These are phyloP conservation scores for Eilema depressum DNA, from an alignment of 2,888 invertebrate genomes.

Conservation along the genomic window DNA sequence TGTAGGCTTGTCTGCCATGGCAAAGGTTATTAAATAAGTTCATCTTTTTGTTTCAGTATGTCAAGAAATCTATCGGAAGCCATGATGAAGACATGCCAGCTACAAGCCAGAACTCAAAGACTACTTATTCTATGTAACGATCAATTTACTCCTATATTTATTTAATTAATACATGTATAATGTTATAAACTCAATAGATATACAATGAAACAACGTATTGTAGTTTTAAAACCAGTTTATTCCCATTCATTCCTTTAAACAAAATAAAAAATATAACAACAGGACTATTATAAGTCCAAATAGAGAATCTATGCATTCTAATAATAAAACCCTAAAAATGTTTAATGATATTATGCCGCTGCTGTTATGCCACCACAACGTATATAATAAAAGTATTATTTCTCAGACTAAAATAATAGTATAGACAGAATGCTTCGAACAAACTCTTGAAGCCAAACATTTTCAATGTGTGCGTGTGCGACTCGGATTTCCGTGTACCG, in stretches of 20 bases:
- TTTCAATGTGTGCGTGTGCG: too few species aligned
- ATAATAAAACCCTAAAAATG: background rate
- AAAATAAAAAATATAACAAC: background rate
- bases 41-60: constrained; percentile 78
- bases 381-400: background rate
- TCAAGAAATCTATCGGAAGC: constrained; percentile 88
- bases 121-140: constrained; percentile 80
- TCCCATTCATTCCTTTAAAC: constrained; percentile 26
- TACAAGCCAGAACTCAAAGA: constrained; percentile 80
- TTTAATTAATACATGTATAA: constrained; percentile 33
- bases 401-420: too few species aligned
- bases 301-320: background rate
- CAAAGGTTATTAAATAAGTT: background rate
- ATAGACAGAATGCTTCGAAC: too few species aligned
- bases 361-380: background rate
- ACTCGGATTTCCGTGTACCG: too few species aligned
- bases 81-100: constrained; percentile 88
- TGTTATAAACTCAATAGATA: constrained; percentile 31
- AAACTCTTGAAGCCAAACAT: too few species aligned
- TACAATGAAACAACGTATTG: constrained; percentile 31
- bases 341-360: background rate
- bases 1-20: background rate
- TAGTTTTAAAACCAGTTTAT: constrained; percentile 34
- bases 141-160: constrained; percentile 25
- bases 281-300: constrained; percentile 1